These are phyloP conservation scores for Elaphurus davidianus DNA, from an alignment of 2,113 vertebrate species.

Conservation along the genomic window DNA sequence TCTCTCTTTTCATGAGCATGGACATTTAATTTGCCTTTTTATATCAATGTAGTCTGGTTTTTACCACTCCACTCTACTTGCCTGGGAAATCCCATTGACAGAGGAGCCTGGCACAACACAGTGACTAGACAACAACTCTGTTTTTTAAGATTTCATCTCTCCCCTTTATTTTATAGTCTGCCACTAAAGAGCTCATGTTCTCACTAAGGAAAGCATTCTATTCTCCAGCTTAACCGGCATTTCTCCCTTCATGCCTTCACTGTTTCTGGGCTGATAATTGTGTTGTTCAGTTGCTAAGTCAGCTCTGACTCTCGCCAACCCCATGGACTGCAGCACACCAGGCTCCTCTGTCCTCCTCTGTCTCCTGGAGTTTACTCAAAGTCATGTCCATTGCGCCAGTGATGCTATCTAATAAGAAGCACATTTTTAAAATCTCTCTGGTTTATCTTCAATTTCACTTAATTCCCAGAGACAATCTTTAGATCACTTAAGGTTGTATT, in stretches of 20 bases:
- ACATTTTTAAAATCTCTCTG: background rate
- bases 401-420: background rate
- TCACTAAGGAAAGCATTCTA: background rate
- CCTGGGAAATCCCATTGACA: background rate
- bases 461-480: background rate
- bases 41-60: background rate
- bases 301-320: background rate
- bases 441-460: background rate
- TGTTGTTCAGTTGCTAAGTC: background rate
- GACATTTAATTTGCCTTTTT: background rate
- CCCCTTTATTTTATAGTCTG: background rate
- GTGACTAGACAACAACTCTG: background rate
- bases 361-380: background rate
- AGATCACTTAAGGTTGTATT: background rate
- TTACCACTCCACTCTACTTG: background rate
- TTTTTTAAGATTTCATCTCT: background rate
- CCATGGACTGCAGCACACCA: background rate
- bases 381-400: background rate
- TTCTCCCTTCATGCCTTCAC: background rate
- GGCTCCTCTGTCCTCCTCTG: background rate
- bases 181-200: background rate
- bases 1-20: background rate
- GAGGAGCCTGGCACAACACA: background rate
- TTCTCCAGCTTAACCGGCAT: background rate
- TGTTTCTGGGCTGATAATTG: background rate